Evolutionary conservation across 64 coral and sea anemone genomes (phyloP), one percentile per base, ranked within the genome.

Genomic region (Stichodactyla mertensii): DNA sequence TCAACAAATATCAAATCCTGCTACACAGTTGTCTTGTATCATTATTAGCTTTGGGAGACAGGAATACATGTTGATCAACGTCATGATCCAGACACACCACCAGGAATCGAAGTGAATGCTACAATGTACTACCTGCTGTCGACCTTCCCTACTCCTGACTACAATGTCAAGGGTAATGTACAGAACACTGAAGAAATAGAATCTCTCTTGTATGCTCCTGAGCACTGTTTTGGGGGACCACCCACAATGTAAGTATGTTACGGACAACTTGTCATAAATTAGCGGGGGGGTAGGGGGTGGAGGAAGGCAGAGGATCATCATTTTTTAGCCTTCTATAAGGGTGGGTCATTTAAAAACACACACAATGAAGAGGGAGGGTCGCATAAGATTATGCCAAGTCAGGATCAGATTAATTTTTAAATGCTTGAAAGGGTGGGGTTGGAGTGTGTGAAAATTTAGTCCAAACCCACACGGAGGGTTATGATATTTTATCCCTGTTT

Each of bases 91-190:
- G 96, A 98, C 64, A 98, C 96, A 6, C 96, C 96, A 0, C 87
- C 96, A 14, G 96, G 96, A 24, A 82, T 90, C 24, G 93, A 98
- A 74, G 96, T 98, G 6, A 98, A 98, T 61, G 88, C 93, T 7
- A 98, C 96, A 4, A 90, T 98, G 84, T 98, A 98, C 66, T 98
- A 98, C 22, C 85, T 98, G 0, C 64, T 98, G 60, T 98, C 96
- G 6, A 86, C 87, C 2, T 98, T 98, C 53, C 88, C 92, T 53
- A 86, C 96, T 0, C 64, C 80, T 4, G 64, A 83, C 16, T 83
- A 62, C 78, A 77, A 87, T 55, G 54, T 51, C n/a, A 74, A 83
- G 22, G 88, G 59, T 24, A 53, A 62, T 27, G 52, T 86, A 62
- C n/a, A 87, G 69, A 83, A 86, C 15, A 84, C 55, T 31, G 81